Conservation (phyloP, 2,113 vertebrate genomes). For the Thermophis baileyi region DNA sequence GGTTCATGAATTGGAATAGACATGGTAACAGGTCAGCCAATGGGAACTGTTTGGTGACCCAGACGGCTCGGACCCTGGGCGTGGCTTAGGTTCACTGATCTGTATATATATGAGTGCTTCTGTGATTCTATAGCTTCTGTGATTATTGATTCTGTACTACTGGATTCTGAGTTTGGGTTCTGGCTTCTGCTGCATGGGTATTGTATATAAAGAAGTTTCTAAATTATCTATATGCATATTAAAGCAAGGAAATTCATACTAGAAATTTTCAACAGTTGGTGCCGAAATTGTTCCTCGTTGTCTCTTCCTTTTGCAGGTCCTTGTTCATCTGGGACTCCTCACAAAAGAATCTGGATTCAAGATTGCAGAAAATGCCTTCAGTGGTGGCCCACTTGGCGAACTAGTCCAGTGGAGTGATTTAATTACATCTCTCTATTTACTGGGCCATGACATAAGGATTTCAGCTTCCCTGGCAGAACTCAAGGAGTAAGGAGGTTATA, state of each 20-base stretch:
- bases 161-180: no score
- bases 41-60: no score
- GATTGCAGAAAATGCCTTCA: constrained; percentile 98
- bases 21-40: no score
- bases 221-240: neutral
- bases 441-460: constrained; percentile 95
- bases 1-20: no score
- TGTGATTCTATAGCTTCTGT: no score
- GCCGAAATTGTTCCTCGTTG: neutral
- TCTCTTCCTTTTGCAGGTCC: constrained; percentile 75
- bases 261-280: neutral
- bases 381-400: constrained; percentile 94
- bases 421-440: constrained; percentile 96
- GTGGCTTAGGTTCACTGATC: no score
- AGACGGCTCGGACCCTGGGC: no score
- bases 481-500: constrained; percentile 92
- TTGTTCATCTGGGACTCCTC: constrained; percentile 94
- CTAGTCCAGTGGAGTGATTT: constrained; percentile 99
- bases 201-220: no score
- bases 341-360: constrained; percentile 99
- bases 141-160: no score
- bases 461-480: constrained; percentile 97
- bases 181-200: no score
- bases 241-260: neutral
- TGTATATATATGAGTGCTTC: no score